Conservation (phyloP, 2,113 vertebrate genomes). For the Podarcis muralis region DNA sequence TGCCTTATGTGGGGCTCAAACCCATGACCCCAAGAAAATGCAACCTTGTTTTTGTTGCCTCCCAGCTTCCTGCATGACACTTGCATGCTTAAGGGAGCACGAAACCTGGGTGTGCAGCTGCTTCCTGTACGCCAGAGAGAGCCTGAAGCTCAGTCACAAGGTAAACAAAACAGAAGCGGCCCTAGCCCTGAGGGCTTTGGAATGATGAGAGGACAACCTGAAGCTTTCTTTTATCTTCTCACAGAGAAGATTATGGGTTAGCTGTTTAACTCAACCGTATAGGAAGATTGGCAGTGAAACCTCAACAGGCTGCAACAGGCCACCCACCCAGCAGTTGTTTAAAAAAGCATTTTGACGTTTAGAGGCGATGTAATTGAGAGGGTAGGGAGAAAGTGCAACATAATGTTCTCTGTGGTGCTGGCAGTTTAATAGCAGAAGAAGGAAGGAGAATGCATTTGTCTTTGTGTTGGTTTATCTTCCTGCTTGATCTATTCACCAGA, state of each 20-base stretch:
- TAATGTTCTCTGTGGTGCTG: neutral
- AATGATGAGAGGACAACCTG: neutral
- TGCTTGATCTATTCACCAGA: neutral
- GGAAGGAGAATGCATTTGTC: neutral
- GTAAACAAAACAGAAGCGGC: too few species aligned
- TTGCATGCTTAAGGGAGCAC: too few species aligned
- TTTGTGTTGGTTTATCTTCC: neutral
- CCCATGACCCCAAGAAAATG: neutral
- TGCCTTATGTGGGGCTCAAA: too few species aligned
- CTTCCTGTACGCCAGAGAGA: too few species aligned
- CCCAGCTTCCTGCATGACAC: too few species aligned
- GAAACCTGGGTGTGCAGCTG: too few species aligned
- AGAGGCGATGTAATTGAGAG: neutral
- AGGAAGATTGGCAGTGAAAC: neutral
- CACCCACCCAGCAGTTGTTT: neutral
- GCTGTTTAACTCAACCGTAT: neutral
- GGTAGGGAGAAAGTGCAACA: neutral
- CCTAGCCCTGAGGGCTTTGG: too few species aligned
- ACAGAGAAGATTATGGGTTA: neutral
- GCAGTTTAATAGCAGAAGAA: neutral
- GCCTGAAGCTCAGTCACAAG: too few species aligned
- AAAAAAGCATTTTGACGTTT: neutral
- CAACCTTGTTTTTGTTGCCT: neutral
- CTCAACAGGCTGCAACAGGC: neutral
- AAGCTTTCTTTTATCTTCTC: neutral